Base-by-base conservation (phyloP, 2,888 invertebrate species). In the Lasioglossum zephyrum region DNA sequence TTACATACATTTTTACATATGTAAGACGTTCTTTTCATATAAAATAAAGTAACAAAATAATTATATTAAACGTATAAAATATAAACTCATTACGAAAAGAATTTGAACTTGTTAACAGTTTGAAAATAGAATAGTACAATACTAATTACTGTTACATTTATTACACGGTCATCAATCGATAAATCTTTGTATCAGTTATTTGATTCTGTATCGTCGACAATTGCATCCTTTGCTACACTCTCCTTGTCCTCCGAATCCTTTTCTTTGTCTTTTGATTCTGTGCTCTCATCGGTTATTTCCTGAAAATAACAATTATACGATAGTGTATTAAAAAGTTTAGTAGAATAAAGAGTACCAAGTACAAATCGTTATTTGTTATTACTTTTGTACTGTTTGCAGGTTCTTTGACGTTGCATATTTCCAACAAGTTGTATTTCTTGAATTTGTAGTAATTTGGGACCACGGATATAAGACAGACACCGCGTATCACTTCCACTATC, bases 371-470 rank as follows among this genome's bases (percentile, higher is more conserved):
- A 22, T 57, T 47, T n/a, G 2, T 53, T 44, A 16, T 73, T 72
- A 84, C 79, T 41, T 82, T 87, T 22, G 4, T 22, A 22, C 22
- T 70, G 13, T 66, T 73, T 26, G 4, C 41, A 11, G 31, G 4
- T 53, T 78, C 76, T 39, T 87, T 87, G n/a, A 16, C 78, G 79
- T 92, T 93, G 83, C 93, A 94, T 82, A 95, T 90, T 95, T 98
- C 98, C 85, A 97, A 95, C 84, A 99, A 95, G 96, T 99, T 99
- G 95, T 98, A 99, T 94, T 98, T 99, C 91, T 97, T 97, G 93
- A 96, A 97, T 88, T 96, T 96, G 92, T 96, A 96, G 95, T 98
- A 99, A 94, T 98, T 96, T 47, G 97, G 97, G 47, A 98, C 96
- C 81, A 99, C 96, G 85, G 97, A 97, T 16, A 99, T 93, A 88